Base-by-base conservation (phyloP, 2,888 invertebrate species). In the Nomada hirtipes region DNA sequence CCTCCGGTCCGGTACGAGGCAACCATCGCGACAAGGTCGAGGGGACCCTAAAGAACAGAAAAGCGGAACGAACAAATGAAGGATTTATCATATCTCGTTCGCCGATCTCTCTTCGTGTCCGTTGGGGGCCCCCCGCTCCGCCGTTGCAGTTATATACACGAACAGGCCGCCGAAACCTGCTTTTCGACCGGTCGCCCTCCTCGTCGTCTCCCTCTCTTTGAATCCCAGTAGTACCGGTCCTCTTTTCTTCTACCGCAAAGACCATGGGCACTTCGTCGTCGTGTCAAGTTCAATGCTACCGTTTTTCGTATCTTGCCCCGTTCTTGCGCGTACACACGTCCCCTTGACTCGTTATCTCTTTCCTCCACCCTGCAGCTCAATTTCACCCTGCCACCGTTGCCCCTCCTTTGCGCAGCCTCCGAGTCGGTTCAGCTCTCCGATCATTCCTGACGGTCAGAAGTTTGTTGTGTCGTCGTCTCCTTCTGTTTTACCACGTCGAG, bases 201-300 rank as follows among this genome's bases (percentile, higher is more conserved):
- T 82, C 79, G 69, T 68, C 87, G 59, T 76, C 64, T 36, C 61
- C 36, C 65, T 52, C 76, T 57, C 26, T 23, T 52, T 52, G 50
- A 42, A 65, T 63, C 59, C 64, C 80, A 53, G 57, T 80, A 73
- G 71, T 71, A 75, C 75, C 82, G 67, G 70, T 69, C 79, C 74
- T 79, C 71, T 81, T 76, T 70, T 70, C 76, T 73, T 74, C 67
- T 52, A 29, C 80, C 76, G 72, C 82, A 71, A 83, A 76, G 75
- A 77, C 77, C 82, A 82, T 80, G 63, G 78, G 78, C 68, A 79
- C 85, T 85, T 84, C 82, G 83, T 83, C 85, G 80, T 88, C 83
- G 87, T 89, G 89, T 89, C 89, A 89, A 89, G 89, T 89, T 89
- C 89, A 89, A 82, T 89, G 89, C 85, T 86, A 85, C 87, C 64